These are phyloP conservation scores for Neodiprion lecontei DNA, from an alignment of 1,140 invertebrate species.

Conservation along the genomic window DNA sequence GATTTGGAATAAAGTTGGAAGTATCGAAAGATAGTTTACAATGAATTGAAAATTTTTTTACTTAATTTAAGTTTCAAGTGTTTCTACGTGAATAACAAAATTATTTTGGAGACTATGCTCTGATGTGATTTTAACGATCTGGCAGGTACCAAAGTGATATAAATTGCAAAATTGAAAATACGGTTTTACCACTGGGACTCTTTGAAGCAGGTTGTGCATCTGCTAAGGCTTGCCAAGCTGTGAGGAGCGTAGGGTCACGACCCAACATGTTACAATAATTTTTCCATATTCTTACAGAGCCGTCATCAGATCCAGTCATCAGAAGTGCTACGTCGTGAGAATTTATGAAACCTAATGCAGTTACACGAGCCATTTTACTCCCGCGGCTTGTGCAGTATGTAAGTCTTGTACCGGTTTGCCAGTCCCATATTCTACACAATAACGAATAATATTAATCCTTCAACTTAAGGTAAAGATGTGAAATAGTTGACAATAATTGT, in stretches of 20 bases:
- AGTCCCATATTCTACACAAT: conserved; percentile 72
- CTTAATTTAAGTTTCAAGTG: too few relatives aligned
- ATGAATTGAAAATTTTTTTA: too few relatives aligned
- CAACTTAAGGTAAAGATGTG: neutral
- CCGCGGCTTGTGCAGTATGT: conserved; percentile 60
- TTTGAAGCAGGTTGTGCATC: conserved; percentile 65
- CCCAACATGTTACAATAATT: conserved; percentile 57
- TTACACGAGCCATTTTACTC: conserved; percentile 68
- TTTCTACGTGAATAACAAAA: too few relatives aligned
- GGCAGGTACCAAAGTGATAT: too few relatives aligned
- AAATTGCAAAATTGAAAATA: conserved; percentile 36
- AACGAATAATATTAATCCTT: conserved; percentile 24
- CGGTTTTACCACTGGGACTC: conserved; percentile 50
- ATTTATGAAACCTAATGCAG: conserved; percentile 88
- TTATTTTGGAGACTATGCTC: too few relatives aligned
- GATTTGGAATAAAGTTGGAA: neutral
- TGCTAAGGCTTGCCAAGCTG: conserved; percentile 82
- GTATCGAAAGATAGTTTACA: too few relatives aligned
- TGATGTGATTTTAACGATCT: too few relatives aligned
- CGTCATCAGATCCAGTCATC: conserved; percentile 79
- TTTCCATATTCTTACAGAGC: conserved; percentile 75
- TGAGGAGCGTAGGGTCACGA: conserved; percentile 71
- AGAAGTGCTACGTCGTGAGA: conserved; percentile 80
- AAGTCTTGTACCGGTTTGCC: conserved; percentile 70
- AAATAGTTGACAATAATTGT: neutral